Base-by-base conservation (phyloP, 2,888 invertebrate genomes). In the Eretmocerus hayati region DNA sequence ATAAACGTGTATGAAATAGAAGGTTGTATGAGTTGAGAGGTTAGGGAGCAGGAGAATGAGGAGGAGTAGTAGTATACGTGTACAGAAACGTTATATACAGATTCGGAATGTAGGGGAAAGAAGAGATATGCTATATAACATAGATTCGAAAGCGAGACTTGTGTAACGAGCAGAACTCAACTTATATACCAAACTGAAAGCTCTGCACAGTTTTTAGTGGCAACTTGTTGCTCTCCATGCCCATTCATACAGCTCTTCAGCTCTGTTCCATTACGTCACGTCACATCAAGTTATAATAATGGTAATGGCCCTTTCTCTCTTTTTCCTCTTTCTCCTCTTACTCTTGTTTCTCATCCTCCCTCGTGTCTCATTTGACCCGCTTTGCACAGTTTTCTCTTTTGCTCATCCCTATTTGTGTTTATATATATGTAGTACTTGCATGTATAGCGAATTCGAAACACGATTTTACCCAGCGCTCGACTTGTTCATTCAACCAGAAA, bases 231-330 rank as follows among this genome's bases (percentile, higher is more conserved):
- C 70, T 37, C 33, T 35, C 48, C 67, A 66, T 67, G 66, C 69
- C 70, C 71, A 71, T 71, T 71, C 71, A 71, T 71, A 71, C 70
- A 64, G 67, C 68, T 69, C 68, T 70, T 69, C 67, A 68, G 69
- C 70, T 69, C 65, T n/a, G n/a, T n/a, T n/a, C 70, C 67, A 71
- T 71, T 71, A 71, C 71, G 71, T 71, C 71, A 71, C 70, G 69
- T 71, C 71, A 71, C 71, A 71, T 71, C 69, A 71, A 69, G 67
- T 70, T 68, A 68, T 70, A 70, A 71, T 67, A 69, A 71, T 71
- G 70, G 67, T 69, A 69, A 71, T 67, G 62, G 63, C 31, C 37
- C 31, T 37, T 21, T 20, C 21, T 19, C 42, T 21, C 21, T 15
- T 11, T 32, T 37, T n/a, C 41, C 26, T 31, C 32, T 42, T 20